phyloP scores from a whole-genome alignment of 2,888 invertebrate genomes.

The Tetragonula carbonaria region DNA sequence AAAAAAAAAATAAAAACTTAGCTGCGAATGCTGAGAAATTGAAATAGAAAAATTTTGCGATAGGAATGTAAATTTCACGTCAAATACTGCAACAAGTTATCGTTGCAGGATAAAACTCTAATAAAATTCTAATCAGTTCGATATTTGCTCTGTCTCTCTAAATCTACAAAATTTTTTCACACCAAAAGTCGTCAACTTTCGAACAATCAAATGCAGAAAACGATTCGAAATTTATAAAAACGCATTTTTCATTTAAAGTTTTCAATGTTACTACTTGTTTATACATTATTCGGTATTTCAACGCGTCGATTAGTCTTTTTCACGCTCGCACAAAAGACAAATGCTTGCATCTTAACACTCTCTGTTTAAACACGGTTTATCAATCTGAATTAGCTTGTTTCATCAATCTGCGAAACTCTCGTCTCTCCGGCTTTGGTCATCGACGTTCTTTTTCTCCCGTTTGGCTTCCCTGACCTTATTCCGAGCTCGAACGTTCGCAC shows the following conservation, averaged over 20 bases:
- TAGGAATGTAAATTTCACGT: too few relatives aligned
- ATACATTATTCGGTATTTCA: background rate
- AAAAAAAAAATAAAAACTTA: background rate
- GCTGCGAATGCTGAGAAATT: too few relatives aligned
- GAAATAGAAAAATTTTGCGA: too few relatives aligned
- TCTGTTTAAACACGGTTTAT: background rate
- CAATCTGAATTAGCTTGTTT: background rate
- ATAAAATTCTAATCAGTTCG: background rate
- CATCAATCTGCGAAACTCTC: slow-evolving; percentile 17
- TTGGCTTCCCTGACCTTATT: slow-evolving; percentile 76
- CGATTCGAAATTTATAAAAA: background rate
- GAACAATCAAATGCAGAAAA: background rate
- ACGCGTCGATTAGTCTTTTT: background rate
- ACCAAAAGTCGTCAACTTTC: background rate
- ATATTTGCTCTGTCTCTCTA: background rate
- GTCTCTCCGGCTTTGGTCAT: slow-evolving; percentile 40
- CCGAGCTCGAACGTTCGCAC: slow-evolving; percentile 56
- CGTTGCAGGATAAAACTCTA: background rate
- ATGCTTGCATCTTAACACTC: background rate
- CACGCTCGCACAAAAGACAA: background rate
- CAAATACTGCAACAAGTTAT: background rate
- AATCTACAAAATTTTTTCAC: background rate
- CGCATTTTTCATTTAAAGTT: background rate
- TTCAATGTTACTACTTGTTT: background rate
- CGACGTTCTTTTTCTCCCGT: slow-evolving; percentile 50